These are phyloP conservation scores for Dasypus novemcinctus DNA, from an alignment of 2,113 vertebrate species.

Conservation along the genomic window DNA sequence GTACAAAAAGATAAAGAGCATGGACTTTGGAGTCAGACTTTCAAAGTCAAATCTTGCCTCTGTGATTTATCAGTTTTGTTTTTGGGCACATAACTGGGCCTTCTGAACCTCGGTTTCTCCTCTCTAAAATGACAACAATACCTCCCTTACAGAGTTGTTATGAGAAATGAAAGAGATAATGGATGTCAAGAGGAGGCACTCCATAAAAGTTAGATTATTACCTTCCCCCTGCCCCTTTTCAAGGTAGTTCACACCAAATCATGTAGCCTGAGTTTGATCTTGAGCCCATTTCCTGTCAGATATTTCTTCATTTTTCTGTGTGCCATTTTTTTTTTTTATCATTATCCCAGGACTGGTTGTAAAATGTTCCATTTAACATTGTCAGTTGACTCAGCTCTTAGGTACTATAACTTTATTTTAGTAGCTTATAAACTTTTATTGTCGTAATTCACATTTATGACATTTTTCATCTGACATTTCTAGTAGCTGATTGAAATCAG, in stretches of 20 bases:
- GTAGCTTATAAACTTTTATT: constrained; percentile 86
- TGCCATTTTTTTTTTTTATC: not conserved
- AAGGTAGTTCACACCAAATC: not conserved
- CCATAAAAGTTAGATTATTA: not conserved
- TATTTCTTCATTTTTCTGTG: constrained; percentile 51
- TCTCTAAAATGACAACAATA: not conserved
- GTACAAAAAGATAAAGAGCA: not conserved
- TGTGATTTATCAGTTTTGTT: not conserved
- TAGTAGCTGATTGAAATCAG: constrained; percentile 64
- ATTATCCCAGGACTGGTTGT: constrained; percentile 65
- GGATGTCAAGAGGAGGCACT: not conserved
- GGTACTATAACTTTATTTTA: constrained; percentile 84
- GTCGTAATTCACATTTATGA: constrained; percentile 81
- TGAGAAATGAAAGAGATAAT: not conserved
- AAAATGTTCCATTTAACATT: constrained; percentile 80
- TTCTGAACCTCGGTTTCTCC: not conserved
- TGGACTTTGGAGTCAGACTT: not conserved
- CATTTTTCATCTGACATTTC: constrained; percentile 80
- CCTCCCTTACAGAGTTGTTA: not conserved
- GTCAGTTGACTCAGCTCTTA: constrained; percentile 80
- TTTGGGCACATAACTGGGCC: not conserved
- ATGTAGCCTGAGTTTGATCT: not conserved
- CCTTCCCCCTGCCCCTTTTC: not conserved
- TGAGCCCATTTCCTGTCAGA: not conserved
- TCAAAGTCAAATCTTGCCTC: not conserved